Percentiles rank a stretch among this genome's conserved stretches.
Evolutionary conservation across 2,888 invertebrate genomes (phyloP).

Genomic region (Trichopria drosophilae): DNA sequence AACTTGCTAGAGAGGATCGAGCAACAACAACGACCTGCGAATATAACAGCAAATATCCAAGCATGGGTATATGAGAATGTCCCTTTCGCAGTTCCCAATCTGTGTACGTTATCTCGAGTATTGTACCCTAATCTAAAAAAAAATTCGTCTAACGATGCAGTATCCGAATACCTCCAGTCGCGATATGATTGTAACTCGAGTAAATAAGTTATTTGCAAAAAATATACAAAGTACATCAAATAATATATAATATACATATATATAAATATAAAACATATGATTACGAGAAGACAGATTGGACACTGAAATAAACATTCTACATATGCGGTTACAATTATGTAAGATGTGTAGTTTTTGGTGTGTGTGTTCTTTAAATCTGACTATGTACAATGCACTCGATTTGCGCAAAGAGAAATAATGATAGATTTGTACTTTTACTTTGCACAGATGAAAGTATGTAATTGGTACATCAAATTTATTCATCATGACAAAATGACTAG

Average conservation of each 20-base stretch:
- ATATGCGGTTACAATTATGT: slow-evolving; percentile 56
- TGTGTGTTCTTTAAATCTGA: slow-evolving; percentile 47
- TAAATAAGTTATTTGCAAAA: too few relatives aligned
- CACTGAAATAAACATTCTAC: slow-evolving; percentile 68
- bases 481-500: too few relatives aligned
- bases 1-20: slow-evolving; percentile 43
- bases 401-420: slow-evolving; percentile 9
- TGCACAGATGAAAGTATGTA: slow-evolving; percentile 25
- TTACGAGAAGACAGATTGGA: slow-evolving; percentile 64
- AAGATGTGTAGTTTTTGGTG: slow-evolving; percentile 52
- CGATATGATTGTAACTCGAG: too few relatives aligned
- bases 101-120: too few relatives aligned
- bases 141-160: too few relatives aligned
- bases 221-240: too few relatives aligned
- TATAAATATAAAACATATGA: not conserved
- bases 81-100: slow-evolving; percentile 78
- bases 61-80: slow-evolving; percentile 70
- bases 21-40: slow-evolving; percentile 45
- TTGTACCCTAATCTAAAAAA: too few relatives aligned
- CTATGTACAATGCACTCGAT: slow-evolving; percentile 52
- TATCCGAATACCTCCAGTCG: too few relatives aligned
- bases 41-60: slow-evolving; percentile 53
- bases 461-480: too few relatives aligned
- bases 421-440: slow-evolving; percentile 28
- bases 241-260: too few relatives aligned